These are phyloP conservation scores for Eurytoma adleriae DNA, from an alignment of 2,888 invertebrate species.

Conservation along the genomic window DNA sequence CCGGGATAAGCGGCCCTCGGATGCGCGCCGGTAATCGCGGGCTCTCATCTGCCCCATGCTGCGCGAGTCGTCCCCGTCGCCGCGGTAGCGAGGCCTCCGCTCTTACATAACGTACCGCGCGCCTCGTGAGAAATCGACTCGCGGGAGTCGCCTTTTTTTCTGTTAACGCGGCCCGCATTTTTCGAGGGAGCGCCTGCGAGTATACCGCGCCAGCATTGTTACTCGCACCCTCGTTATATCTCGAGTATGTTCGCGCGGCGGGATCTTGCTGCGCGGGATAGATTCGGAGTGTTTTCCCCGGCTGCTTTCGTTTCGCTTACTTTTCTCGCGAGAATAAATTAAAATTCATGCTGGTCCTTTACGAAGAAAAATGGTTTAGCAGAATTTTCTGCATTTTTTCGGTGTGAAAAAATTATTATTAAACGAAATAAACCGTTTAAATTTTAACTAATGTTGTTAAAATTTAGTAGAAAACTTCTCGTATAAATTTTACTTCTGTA, in stretches of 20 bases:
- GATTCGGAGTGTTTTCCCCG: no score
- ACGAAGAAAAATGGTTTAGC: no score
- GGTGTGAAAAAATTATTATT: no score
- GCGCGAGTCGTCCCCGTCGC: constrained; percentile 36
- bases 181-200: background rate
- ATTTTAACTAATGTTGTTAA: no score
- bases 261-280: background rate
- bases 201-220: background rate
- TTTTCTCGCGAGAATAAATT: no score
- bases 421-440: no score
- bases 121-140: background rate
- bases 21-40: constrained; percentile 65
- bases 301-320: no score
- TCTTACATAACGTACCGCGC: constrained; percentile 15
- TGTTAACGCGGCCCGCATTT: no score
- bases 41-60: constrained; percentile 67
- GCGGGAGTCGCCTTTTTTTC: background rate
- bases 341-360: no score
- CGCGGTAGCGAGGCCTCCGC: constrained; percentile 52
- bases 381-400: no score
- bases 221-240: background rate
- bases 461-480: no score
- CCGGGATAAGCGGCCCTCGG: constrained; percentile 30
- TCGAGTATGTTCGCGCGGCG: constrained; percentile 14
- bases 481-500: no score